Base-by-base conservation (phyloP, 2,797 vertebrate genomes). In the Chaunax sp. region DNA sequence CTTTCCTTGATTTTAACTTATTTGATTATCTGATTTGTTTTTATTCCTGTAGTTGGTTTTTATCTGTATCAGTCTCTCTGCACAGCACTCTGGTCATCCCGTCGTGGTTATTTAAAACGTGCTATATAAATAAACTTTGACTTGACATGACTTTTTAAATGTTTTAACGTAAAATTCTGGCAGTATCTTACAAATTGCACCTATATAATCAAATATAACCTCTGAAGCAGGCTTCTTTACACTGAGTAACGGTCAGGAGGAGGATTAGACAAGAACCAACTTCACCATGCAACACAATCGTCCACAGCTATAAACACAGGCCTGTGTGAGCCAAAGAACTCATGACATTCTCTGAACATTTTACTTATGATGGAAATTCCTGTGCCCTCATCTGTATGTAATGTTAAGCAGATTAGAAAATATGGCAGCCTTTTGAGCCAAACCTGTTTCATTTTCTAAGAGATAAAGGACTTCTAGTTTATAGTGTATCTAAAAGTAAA, bases 261-360 rank as follows among this genome's bases (percentile, higher is more conserved):
- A 54, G 8, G 15, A 6, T 44, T 1, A 44, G 33, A 50, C 16
- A 19, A 43, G 2, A 58, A 55, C 30, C 6, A 26, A 26, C 26
- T 45, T 41, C 19, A 40, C 13, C 41, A 43, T 5, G 1, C 35
- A 37, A 18, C n/a, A 25, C 20, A 35, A 19, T 59, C 49, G 40
- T 49, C 18, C 25, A 19, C 30, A 33, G 23, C 54, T 40, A 49
- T 35, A 23, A 72, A 68, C 26, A 72, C 15, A 46, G 10, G 2
- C 62, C 41, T 44, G 8, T 25, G 2, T 45, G 54, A 69, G 51
- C 38, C 56, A 28, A 51, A 38, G 20, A 67, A 45, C 83, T 52
- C 38, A 0, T 67, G 70, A 75, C 76, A 58, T 60, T 15, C n/a
- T 58, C 16, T 63, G 26, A 63, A 25, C 26, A 23, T 20, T 64